These are phyloP conservation scores for Sebastes matsubarae DNA, from an alignment of 2,797 vertebrate genomes.

Conservation along the genomic window DNA sequence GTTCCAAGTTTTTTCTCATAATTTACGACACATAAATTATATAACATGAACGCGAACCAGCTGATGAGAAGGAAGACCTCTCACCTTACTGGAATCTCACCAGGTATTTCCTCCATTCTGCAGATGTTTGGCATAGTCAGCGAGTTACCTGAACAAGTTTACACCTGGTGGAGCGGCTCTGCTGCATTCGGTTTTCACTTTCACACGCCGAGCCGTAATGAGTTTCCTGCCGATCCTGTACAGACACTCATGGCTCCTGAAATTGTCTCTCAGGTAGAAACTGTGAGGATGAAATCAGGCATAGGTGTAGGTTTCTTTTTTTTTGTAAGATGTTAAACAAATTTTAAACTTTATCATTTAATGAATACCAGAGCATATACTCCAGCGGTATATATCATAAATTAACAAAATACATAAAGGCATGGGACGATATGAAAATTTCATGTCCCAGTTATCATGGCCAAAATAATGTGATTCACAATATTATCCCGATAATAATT, in stretches of 20 bases:
- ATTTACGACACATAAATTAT: neutral
- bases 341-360: neutral
- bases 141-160: conserved; percentile 50
- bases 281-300: neutral
- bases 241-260: neutral
- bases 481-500: no score
- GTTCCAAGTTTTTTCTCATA: neutral
- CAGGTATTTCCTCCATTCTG: conserved; percentile 58
- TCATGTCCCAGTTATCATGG: no score
- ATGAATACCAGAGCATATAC: neutral
- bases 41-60: neutral
- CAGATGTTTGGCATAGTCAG: conserved; percentile 56
- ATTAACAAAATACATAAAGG: neutral
- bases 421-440: no score
- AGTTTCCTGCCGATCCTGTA: neutral
- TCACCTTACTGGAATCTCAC: conserved; percentile 28
- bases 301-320: neutral
- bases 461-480: no score
- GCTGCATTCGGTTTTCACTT: conserved; percentile 13
- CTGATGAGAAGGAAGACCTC: neutral
- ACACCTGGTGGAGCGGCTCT: conserved; percentile 39
- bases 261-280: neutral
- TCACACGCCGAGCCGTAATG: neutral
- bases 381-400: neutral
- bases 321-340: neutral